Percentiles rank a stretch among this genome's conserved stretches.
Evolutionary conservation across 2,113 vertebrate species (phyloP).

Genomic region (Micromys minutus): DNA sequence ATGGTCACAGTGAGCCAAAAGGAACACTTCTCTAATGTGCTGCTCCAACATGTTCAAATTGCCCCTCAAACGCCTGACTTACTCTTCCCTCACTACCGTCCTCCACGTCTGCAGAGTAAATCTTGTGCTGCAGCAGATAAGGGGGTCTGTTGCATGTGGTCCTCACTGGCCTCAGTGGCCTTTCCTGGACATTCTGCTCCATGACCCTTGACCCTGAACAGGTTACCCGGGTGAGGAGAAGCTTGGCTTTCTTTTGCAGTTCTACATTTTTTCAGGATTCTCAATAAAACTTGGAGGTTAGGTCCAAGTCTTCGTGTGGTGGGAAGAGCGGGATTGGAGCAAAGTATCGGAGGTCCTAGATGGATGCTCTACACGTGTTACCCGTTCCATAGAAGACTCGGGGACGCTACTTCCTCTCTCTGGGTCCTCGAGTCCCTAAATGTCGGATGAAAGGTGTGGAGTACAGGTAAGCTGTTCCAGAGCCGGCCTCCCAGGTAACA

Average conservation of each 20-base stretch:
- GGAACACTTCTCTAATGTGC: background rate
- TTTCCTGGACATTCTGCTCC: background rate
- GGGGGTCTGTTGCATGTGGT: background rate
- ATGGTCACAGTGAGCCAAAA: constrained; percentile 7
- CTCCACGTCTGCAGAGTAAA: constrained; percentile 32
- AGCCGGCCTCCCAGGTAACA: background rate
- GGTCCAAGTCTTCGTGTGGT: background rate
- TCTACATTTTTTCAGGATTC: background rate
- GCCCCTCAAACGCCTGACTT: background rate
- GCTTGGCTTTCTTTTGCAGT: background rate
- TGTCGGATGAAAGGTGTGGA: constrained; percentile 6
- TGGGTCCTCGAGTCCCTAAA: constrained; percentile 16
- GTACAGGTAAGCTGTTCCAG: background rate
- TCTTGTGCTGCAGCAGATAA: background rate
- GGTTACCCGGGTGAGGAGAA: background rate
- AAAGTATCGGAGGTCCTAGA: background rate
- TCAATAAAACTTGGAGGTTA: background rate
- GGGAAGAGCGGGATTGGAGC: background rate
- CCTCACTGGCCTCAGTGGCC: background rate
- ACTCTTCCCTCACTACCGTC: background rate
- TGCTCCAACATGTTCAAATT: background rate
- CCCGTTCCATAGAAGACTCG: background rate
- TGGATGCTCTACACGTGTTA: background rate
- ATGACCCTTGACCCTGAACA: background rate
- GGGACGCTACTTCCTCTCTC: background rate